A percentile compares a stretch with the other conserved stretches of the same genome.
These are phyloP conservation scores for Cercopithecus neglectus DNA, from an alignment of 2,797 vertebrate genomes.

Conservation along the genomic window DNA sequence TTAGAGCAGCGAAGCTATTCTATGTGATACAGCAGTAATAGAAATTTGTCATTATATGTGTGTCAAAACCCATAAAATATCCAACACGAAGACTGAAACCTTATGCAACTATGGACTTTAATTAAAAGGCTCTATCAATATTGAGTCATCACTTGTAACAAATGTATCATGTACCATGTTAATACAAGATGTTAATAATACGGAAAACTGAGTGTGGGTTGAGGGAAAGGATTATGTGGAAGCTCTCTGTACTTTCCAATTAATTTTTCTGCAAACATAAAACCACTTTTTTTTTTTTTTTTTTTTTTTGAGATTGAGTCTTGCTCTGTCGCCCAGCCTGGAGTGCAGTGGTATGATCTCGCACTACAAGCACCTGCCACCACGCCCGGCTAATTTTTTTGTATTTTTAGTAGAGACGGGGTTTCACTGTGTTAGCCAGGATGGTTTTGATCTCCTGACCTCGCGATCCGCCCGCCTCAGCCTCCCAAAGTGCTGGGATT, in stretches of 20 bases:
- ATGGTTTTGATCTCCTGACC: too few species aligned
- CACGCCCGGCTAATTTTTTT: too few species aligned
- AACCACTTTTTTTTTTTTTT: not conserved
- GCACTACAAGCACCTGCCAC: too few species aligned
- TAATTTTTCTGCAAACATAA: not conserved
- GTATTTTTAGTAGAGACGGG: too few species aligned
- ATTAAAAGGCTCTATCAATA: not conserved
- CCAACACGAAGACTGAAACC: not conserved
- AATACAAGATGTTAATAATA: not conserved
- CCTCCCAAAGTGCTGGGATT: too few species aligned
- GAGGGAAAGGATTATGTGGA: not conserved
- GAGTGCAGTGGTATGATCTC: too few species aligned
- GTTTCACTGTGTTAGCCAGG: too few species aligned
- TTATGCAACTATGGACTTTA: not conserved
- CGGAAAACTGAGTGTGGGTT: not conserved
- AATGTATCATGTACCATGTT: not conserved
- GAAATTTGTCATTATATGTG: not conserved
- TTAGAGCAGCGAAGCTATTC: not conserved
- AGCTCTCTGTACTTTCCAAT: not conserved
- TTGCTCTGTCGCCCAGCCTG: too few species aligned
- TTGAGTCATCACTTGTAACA: not conserved
- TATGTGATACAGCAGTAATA: not conserved
- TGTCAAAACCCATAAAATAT: not conserved
- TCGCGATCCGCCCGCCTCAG: too few species aligned
- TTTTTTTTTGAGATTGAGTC: too few species aligned